A percentile compares a stretch with the other conserved stretches of the same genome.
phyloP scores from a whole-genome alignment of 2,113 vertebrate genomes.

The Cyrtonyx montezumae region DNA sequence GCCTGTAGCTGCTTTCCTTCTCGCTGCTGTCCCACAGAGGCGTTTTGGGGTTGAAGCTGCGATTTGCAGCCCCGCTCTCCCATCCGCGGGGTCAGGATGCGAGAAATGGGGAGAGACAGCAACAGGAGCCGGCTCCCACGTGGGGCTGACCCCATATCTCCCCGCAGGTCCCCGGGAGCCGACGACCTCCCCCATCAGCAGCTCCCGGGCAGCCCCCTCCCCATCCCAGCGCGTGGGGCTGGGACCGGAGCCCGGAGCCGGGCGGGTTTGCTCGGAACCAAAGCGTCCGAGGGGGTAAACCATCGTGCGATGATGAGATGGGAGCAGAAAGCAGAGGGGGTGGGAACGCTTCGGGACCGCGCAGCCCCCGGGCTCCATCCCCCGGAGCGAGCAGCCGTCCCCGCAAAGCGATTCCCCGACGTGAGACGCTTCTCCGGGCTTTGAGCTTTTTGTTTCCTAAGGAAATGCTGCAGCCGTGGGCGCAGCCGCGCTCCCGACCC shows the following conservation, averaged over 20 bases:
- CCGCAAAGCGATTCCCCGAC: too few species aligned
- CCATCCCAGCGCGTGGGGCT: rapidly evolving
- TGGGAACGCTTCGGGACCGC: neutral
- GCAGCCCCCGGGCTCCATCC: neutral
- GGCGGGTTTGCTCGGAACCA: rapidly evolving
- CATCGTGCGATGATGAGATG: neutral
- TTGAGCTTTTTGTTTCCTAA: too few species aligned
- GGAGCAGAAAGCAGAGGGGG: neutral
- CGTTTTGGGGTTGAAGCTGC: neutral
- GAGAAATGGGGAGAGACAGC: neutral
- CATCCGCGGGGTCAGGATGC: neutral
- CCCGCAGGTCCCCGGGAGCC: neutral
- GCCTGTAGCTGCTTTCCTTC: neutral
- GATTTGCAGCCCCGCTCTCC: rapidly evolving
- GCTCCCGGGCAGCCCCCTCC: neutral
- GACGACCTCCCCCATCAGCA: neutral
- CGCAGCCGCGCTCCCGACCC: too few species aligned
- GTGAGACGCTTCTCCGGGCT: too few species aligned
- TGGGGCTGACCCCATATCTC: neutral
- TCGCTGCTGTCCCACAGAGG: neutral
- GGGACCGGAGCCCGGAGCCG: rapidly evolving
- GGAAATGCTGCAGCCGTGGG: too few species aligned
- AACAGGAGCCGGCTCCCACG: neutral
- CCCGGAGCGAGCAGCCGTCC: too few species aligned
- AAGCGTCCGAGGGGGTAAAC: neutral